Evolutionary conservation across 1,140 invertebrate species (phyloP), one percentile per base, ranked within the genome.

Genomic region (Nilaparvata lugens): DNA sequence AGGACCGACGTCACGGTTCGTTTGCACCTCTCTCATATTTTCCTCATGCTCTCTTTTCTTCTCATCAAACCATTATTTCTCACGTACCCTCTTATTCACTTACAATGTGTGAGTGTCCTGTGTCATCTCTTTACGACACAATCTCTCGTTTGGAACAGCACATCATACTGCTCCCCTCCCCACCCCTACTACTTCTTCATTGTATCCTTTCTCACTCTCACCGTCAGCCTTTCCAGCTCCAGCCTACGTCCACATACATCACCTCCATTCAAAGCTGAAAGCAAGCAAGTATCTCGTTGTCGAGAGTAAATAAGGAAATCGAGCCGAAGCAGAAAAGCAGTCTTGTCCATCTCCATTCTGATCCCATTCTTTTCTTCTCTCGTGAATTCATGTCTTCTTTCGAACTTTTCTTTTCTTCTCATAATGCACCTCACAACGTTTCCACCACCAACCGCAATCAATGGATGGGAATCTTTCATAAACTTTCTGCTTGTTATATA

Each of bases 211-310:
- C n/a, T n/a, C n/a, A n/a, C n/a, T n/a, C n/a, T n/a, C n/a, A 58
- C 45, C 62, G 64, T n/a, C 45, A 53, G 58, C 56, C 62, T 35
- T 63, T 62, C 62, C 61, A 66, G 65, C 65, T 64, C 62, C 57
- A 51, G 21, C n/a, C 52, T 24, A 14, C 24, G 52, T 61, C 23
- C 52, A 40, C 21, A 14, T 64, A 43, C 19, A 40, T 21, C 57
- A 35, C 56, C 61, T 35, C 25, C 18, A 21, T 19, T 35, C 2
- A 24, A 23, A 16, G 31, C 35, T 43, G 31, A 35, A 35, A 35
- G 31, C 31, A 35, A 35, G 31, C 31, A 35, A 35, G 31, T 35
- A 35, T 35, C 31, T 35, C 31, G 31, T 35, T 35, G 31, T 35
- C 31, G 31, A 35, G 31, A 35, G 31, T 35, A 35, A 35, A 35